These are phyloP conservation scores for Ooceraea biroi DNA, from an alignment of 1,140 invertebrate genomes.

Conservation along the genomic window DNA sequence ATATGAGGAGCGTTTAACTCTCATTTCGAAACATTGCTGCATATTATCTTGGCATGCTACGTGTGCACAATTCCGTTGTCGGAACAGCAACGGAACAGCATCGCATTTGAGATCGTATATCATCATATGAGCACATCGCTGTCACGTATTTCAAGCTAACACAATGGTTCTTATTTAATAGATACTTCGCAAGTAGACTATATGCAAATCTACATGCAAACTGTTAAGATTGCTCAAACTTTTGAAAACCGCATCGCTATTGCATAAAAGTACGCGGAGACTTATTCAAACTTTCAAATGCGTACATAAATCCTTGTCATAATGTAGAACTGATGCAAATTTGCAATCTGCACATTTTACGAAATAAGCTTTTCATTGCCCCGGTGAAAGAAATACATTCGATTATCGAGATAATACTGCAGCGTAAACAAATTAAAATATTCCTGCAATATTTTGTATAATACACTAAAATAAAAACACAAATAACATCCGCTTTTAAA, in stretches of 20 bases:
- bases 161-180: constrained; percentile 22
- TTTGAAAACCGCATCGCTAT: not conserved
- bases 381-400: constrained; percentile 20
- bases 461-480: not conserved
- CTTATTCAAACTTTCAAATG: constrained; percentile 23
- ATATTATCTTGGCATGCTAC: constrained; percentile 52
- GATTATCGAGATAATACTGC: not conserved
- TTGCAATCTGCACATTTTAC: not conserved
- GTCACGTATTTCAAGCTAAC: not conserved
- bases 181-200: not conserved
- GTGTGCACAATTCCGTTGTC: constrained; percentile 29
- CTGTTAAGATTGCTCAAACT: not conserved
- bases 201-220: not conserved
- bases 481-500: not conserved
- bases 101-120: constrained; percentile 25
- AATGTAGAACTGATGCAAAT: not conserved
- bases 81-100: not conserved
- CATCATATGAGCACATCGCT: constrained; percentile 40
- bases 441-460: not conserved
- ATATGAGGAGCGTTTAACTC: constrained; percentile 41
- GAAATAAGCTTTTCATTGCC: not conserved
- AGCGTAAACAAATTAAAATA: constrained; percentile 3
- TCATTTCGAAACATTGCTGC: constrained; percentile 39
- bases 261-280: not conserved
- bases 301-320: not conserved